Base-by-base conservation (phyloP, 1,140 invertebrate genomes). In the Drosophila ohnishii region DNA sequence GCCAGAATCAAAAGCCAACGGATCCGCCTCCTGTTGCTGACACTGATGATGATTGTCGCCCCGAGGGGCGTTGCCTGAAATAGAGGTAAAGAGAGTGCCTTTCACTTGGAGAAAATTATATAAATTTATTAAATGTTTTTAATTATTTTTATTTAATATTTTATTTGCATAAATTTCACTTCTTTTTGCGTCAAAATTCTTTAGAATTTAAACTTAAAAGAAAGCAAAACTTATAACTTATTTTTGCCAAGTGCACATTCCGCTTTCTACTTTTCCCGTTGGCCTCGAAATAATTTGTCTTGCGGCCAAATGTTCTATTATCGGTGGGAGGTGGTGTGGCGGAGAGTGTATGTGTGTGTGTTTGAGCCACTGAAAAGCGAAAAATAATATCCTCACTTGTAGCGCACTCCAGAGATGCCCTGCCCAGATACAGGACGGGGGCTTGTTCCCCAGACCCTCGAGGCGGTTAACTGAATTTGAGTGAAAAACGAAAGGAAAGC, bases 271-370 rank as follows among this genome's bases (percentile, higher is more conserved):
- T 72, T 72, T 69, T 69, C 66, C 35, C 32, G 30, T 10, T 35
- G 34, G 34, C 37, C 34, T 42, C 51, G 48, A 69, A 62, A 80
- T 75, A 90, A 90, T 90, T 90, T 88, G 80, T 88, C 88, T 83
- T 77, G 66, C 70, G 75, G 84, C 72, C 73, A 79, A 80, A 85
- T 69, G 63, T 90, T 81, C 82, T 90, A 84, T 90, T 84, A 90
- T 86, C 75, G 67, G 62, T 64, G 22, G 55, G 22, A 37, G 48
- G 25, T 14, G 56, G 42, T 30, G 40, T 42, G 35, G 2, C n/a
- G 7, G 40, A 48, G 51, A 66, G 30, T 64, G 34, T 34, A 40
- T 39, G 55, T 56, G 44, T 50, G 59, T 56, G 59, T 60, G 35
- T 44, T 50, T 45, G 69, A 44, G 65, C 65, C 28, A 44, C 51